Evolutionary conservation across 2,113 vertebrate species (phyloP).

Genomic region (Eubucco bourcierii): DNA sequence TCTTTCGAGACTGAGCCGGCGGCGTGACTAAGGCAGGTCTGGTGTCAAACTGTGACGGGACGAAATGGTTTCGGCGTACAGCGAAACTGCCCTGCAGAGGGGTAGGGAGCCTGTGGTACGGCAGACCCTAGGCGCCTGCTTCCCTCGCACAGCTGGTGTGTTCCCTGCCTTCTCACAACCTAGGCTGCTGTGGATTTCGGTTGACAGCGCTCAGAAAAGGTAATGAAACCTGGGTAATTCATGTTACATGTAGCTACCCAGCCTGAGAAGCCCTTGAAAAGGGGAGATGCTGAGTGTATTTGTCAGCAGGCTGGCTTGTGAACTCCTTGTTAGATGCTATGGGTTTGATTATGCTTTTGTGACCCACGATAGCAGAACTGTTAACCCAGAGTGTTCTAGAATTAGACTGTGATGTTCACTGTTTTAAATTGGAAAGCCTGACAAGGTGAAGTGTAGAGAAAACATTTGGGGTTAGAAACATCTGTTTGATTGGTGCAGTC

Average conservation of each 20-base stretch:
- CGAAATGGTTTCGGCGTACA: background rate
- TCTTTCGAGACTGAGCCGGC: background rate
- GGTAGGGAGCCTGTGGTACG: background rate
- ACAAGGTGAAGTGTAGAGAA: background rate
- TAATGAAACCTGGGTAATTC: background rate
- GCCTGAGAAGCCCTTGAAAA: background rate
- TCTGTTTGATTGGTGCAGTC: background rate
- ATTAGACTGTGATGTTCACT: background rate
- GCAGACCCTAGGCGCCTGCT: background rate
- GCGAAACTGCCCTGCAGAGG: background rate
- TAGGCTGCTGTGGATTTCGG: background rate
- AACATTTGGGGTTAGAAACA: background rate
- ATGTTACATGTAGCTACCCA: background rate
- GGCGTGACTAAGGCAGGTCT: background rate
- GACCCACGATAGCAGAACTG: background rate
- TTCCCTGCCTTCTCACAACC: background rate
- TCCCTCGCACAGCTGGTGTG: background rate
- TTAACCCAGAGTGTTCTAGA: background rate
- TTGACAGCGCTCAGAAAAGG: background rate
- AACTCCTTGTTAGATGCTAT: background rate
- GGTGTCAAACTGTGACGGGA: background rate
- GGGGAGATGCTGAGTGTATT: background rate
- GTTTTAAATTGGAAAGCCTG: background rate
- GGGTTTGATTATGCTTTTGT: background rate
- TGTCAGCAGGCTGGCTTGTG: background rate